Percentiles rank a stretch among this genome's conserved stretches.
Conservation (phyloP, 2,113 vertebrate genomes). For the Burhinus oedicnemus region DNA sequence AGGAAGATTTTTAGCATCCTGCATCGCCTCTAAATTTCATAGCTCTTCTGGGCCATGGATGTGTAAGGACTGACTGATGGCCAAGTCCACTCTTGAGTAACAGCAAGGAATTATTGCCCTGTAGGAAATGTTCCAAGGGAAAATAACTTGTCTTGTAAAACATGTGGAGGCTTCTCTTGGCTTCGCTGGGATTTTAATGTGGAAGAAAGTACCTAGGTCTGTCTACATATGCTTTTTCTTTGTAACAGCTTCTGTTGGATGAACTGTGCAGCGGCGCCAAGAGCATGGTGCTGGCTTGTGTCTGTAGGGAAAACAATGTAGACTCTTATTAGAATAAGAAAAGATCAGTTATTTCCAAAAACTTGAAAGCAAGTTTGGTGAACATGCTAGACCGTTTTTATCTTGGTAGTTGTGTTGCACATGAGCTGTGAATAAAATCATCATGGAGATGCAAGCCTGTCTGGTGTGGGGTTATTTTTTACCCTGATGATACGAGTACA, state of each 20-base stretch:
- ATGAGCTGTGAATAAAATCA: neutral
- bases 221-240: neutral
- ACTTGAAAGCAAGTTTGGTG: neutral
- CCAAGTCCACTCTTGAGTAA: neutral
- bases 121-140: neutral
- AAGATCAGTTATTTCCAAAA: neutral
- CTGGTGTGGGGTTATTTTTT: neutral
- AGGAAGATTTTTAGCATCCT: conserved; percentile 5
- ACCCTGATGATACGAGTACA: neutral
- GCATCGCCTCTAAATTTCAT: conserved; percentile 35
- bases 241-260: neutral
- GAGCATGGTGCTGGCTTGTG: neutral
- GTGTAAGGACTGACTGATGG: neutral
- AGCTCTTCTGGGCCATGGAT: neutral
- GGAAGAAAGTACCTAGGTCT: neutral
- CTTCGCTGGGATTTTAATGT: neutral
- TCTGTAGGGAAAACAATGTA: neutral
- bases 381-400: neutral
- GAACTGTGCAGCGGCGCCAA: neutral
- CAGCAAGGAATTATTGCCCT: neutral
- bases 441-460: neutral
- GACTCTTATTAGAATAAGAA: neutral
- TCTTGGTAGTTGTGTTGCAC: neutral
- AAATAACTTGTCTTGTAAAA: neutral
- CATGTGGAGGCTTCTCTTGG: neutral